These are phyloP conservation scores for Ceratosolen solmsi DNA, from an alignment of 1,140 invertebrate species.

Conservation along the genomic window DNA sequence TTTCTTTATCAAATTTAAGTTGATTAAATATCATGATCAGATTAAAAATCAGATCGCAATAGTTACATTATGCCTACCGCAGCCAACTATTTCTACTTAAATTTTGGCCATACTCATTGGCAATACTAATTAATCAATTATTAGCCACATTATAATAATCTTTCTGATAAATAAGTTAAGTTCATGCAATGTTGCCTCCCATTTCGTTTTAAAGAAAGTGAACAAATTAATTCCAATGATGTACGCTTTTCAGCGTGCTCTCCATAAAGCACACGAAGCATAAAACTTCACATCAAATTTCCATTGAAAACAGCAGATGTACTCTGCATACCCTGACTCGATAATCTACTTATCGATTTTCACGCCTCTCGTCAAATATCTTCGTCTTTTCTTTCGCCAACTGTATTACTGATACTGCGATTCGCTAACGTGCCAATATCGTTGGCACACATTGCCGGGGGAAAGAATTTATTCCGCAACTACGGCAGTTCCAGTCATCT, in stretches of 20 bases:
- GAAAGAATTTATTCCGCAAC: not conserved
- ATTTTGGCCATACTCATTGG: not conserved
- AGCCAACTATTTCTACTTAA: not conserved
- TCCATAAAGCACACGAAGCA: not conserved
- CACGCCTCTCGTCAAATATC: not conserved
- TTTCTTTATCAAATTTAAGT: not conserved
- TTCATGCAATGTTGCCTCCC: no score
- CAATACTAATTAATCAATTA: constrained; percentile 5
- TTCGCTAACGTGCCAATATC: not conserved
- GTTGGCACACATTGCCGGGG: no score
- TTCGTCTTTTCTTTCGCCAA: not conserved
- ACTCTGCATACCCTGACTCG: not conserved
- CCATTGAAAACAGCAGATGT: not conserved
- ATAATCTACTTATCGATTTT: constrained; percentile 8
- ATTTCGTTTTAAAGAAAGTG: not conserved
- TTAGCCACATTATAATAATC: not conserved
- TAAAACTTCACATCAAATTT: not conserved
- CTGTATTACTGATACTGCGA: not conserved
- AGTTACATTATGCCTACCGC: no score
- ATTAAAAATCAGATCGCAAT: not conserved
- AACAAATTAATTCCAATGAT: not conserved
- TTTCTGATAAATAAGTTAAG: not conserved
- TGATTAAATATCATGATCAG: not conserved
- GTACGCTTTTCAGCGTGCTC: not conserved
- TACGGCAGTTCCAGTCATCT: not conserved